phyloP scores from a whole-genome alignment of 2,888 invertebrate species.

The Alloscopus bannaensis region DNA sequence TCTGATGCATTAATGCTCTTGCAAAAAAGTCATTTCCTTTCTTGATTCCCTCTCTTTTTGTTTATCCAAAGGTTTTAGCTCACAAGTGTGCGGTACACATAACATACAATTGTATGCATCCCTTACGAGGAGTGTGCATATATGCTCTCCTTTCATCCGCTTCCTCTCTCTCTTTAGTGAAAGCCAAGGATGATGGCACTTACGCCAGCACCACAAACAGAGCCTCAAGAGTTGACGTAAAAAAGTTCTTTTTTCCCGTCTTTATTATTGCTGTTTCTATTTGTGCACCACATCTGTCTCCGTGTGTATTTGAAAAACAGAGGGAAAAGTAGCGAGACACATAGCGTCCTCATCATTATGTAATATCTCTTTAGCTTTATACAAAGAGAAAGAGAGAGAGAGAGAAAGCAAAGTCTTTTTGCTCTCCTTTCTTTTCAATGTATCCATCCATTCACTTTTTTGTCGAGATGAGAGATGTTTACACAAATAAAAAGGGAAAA shows the following conservation, averaged over 20 bases:
- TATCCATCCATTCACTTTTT: constrained; percentile 15
- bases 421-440: not conserved
- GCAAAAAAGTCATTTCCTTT: constrained; percentile 9
- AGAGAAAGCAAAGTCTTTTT: constrained; percentile 1
- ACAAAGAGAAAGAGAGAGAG: not conserved
- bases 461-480: constrained; percentile 42
- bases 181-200: constrained; percentile 26
- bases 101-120: not conserved
- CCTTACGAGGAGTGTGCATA: not conserved
- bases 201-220: not conserved
- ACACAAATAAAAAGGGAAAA: constrained; percentile 51
- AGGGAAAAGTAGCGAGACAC: not conserved
- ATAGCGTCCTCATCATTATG: not conserved
- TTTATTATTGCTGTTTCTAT: constrained; percentile 21
- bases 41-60: constrained; percentile 1
- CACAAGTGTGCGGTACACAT: too few species aligned
- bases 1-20: constrained; percentile 7
- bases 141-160: not conserved
- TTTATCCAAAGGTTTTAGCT: too few species aligned
- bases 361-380: not conserved
- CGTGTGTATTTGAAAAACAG: not conserved
- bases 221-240: not conserved
- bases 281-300: not conserved
- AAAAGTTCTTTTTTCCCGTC: too few species aligned
- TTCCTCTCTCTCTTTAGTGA: not conserved